Conservation (phyloP, 1,140 invertebrate species). For the Rhyacophila brunnea region DNA sequence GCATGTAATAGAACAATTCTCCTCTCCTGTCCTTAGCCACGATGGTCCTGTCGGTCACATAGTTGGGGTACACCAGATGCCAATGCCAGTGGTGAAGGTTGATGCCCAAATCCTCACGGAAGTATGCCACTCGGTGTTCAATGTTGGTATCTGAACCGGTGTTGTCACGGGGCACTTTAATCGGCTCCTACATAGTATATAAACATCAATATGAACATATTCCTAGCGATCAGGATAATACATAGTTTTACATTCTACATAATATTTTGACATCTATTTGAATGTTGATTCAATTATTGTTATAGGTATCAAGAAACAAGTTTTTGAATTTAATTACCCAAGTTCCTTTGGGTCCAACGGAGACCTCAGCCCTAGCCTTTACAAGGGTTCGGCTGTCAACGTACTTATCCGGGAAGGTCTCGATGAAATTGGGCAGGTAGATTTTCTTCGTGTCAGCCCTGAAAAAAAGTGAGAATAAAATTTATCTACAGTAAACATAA, state of each 20-base stretch:
- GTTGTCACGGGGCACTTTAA: constrained; percentile 64
- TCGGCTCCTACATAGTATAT: constrained; percentile 40
- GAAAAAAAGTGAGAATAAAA: constrained; percentile 43
- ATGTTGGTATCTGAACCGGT: constrained; percentile 64
- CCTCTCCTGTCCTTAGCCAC: constrained; percentile 66
- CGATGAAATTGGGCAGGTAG: constrained; percentile 53
- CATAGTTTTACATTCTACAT: too few relatives aligned
- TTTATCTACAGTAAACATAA: too few relatives aligned
- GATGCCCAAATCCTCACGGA: constrained; percentile 62
- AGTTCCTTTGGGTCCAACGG: background rate
- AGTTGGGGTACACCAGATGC: constrained; percentile 67
- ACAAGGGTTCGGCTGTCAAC: constrained; percentile 52
- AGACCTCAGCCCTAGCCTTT: constrained; percentile 47
- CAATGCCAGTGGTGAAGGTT: constrained; percentile 74
- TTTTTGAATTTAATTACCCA: too few relatives aligned
- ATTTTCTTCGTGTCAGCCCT: constrained; percentile 52
- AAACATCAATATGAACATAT: too few relatives aligned
- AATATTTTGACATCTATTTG: too few relatives aligned
- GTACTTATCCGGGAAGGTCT: constrained; percentile 58
- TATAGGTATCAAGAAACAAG: too few relatives aligned
- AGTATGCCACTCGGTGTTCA: constrained; percentile 66
- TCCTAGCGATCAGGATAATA: too few relatives aligned
- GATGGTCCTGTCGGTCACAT: constrained; percentile 43
- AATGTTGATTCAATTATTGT: too few relatives aligned
- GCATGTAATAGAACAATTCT: constrained; percentile 41